These are phyloP conservation scores for Tridacna gigas DNA, from an alignment of 2,888 invertebrate species.

Conservation along the genomic window DNA sequence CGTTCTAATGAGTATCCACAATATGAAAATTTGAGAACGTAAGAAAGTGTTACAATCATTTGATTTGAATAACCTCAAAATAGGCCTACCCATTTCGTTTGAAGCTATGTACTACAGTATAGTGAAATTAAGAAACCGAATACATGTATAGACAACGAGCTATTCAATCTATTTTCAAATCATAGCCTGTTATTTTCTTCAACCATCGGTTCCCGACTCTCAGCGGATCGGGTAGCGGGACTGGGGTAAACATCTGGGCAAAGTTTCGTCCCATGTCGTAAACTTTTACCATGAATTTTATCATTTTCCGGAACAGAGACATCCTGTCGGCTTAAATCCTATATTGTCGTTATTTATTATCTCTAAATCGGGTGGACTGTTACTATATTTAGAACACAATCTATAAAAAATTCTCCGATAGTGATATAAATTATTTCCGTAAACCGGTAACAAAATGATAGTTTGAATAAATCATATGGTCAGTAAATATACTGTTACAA, in stretches of 20 bases:
- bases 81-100: too few relatives aligned
- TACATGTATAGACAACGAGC: too few relatives aligned
- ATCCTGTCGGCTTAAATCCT: constrained; percentile 10
- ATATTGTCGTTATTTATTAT: constrained; percentile 5
- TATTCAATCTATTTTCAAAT: constrained; percentile 10
- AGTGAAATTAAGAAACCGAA: too few relatives aligned
- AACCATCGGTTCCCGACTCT: constrained; percentile 27
- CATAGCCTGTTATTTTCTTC: constrained; percentile 44
- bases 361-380: neutral
- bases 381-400: constrained; percentile 9
- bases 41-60: too few relatives aligned
- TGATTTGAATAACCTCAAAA: too few relatives aligned
- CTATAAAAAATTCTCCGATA: constrained; percentile 6
- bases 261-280: constrained; percentile 33
- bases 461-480: constrained; percentile 15
- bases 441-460: constrained; percentile 4
- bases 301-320: constrained; percentile 23
- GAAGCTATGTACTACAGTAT: too few relatives aligned
- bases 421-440: constrained; percentile 1
- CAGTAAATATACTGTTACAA: constrained; percentile 4
- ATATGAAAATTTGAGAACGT: too few relatives aligned
- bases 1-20: too few relatives aligned
- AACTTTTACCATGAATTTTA: constrained; percentile 13
- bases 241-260: constrained; percentile 30
- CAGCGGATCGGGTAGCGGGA: constrained; percentile 42